Evolutionary conservation across 2,113 vertebrate genomes (phyloP), one percentile per base, ranked within the genome.

Genomic region (Labeo rohita): DNA sequence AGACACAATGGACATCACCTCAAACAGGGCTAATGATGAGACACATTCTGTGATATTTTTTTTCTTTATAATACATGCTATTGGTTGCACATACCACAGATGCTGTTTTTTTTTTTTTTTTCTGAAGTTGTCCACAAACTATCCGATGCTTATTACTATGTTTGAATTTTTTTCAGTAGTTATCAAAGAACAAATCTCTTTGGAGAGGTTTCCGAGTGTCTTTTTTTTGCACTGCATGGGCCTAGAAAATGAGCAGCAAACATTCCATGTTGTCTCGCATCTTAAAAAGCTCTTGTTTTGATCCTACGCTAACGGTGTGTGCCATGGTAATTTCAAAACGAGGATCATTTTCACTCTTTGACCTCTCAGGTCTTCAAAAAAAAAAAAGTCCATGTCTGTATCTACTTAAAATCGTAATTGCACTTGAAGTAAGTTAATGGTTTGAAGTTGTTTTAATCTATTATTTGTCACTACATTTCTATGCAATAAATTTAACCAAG

Each of bases 401-500:
- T 88, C 87, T 89, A 84, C 89, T 88, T 89, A 83, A 74, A 34
- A 74, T 81, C 77, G 50, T 88, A 89, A 84, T 90, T 93, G 88
- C 90, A 92, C 92, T 92, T 90, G 88, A 90, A 85, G 84, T 23
- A 78, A 86, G 16, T 78, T 79, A 85, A 85, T 88, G 75, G 52
- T 45, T 89, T 88, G 82, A 87, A 81, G 73, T 65, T 84, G 54
- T 68, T 43, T 75, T 81, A 45, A 88, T 85, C 94, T 94, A 91
- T 94, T 94, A 36, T 93, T 93, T 94, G 89, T 96, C 95, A 96
- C 95, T 96, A 97, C 95, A 96, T 95, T 96, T 97, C 97, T 99
- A 99, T 98, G 97, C 96, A 98, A 97, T 91, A 91, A 88, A 92
- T 86, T 89, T 90, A 92, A 92, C 92, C 93, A 93, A 91, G 93